Conservation (phyloP, 2,113 vertebrate genomes). For the Argyrosomus japonicus region DNA sequence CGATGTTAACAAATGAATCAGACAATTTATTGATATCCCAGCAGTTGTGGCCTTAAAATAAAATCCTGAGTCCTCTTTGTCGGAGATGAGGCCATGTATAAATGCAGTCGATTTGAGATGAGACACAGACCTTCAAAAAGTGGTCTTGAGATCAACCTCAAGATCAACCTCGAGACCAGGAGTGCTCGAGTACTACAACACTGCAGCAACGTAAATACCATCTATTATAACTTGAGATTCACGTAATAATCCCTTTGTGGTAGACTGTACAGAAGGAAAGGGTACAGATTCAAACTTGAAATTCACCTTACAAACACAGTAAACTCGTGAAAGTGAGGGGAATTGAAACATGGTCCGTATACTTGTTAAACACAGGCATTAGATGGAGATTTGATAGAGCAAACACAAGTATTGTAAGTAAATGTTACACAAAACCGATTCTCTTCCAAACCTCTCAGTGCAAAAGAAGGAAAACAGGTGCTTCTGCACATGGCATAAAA, state of each 20-base stretch:
- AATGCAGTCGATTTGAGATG: too few relatives aligned
- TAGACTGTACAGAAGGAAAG: neutral
- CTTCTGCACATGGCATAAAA: neutral
- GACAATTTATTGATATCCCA: too few relatives aligned
- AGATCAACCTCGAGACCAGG: too few relatives aligned
- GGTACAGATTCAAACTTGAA: constrained; percentile 12
- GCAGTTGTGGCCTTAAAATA: too few relatives aligned
- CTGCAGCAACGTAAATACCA: neutral
- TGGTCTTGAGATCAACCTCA: too few relatives aligned
- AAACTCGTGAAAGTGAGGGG: neutral
- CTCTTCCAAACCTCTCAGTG: neutral
- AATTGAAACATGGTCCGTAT: neutral
- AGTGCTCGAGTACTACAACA: too few relatives aligned
- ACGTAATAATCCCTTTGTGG: constrained; percentile 7
- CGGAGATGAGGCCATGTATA: too few relatives aligned
- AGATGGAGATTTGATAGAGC: neutral
- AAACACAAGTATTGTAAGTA: neutral
- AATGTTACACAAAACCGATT: neutral
- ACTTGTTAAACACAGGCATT: neutral
- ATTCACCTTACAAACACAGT: constrained; percentile 19
- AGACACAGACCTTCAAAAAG: too few relatives aligned
- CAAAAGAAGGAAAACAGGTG: neutral
- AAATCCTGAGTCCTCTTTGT: too few relatives aligned
- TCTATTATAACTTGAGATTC: constrained; percentile 19
- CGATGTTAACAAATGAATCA: too few relatives aligned